Conservation (phyloP, 2,888 invertebrate genomes). For the Eupithecia tripunctaria region DNA sequence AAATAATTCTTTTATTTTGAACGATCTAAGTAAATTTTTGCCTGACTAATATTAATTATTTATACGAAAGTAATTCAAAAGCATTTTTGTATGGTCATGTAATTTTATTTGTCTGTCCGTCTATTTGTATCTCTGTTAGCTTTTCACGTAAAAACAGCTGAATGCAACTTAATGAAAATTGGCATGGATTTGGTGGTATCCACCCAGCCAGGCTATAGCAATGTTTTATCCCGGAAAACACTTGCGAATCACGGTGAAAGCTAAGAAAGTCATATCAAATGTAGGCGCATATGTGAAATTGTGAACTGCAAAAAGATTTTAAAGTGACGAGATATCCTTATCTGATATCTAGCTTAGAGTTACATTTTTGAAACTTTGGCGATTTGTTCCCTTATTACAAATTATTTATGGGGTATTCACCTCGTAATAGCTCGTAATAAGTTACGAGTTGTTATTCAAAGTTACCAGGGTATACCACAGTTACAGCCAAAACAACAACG, state of each 20-base stretch:
- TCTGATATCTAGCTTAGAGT: not conserved
- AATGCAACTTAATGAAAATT: not conserved
- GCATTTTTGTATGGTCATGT: no score
- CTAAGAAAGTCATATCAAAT: not conserved
- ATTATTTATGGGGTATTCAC: not conserved
- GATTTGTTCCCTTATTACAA: not conserved
- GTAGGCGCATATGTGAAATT: not conserved
- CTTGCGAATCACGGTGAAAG: not conserved
- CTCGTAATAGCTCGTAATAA: not conserved
- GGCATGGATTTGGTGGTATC: not conserved
- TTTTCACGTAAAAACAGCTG: not conserved
- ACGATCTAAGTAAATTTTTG: not conserved
- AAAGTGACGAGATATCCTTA: not conserved
- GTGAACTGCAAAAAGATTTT: not conserved
- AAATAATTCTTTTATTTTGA: not conserved
- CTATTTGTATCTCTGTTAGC: not conserved
- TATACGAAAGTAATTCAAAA: not conserved
- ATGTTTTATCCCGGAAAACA: not conserved
- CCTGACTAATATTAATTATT: not conserved
- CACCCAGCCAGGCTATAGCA: not conserved
- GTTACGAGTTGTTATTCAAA: not conserved
- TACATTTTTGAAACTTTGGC: not conserved
- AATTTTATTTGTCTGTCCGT: not conserved
- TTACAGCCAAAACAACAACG: conserved; percentile 9
- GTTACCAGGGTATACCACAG: not conserved